Conservation (phyloP, 2,888 invertebrate genomes). For the Napeogenes sylphis region DNA sequence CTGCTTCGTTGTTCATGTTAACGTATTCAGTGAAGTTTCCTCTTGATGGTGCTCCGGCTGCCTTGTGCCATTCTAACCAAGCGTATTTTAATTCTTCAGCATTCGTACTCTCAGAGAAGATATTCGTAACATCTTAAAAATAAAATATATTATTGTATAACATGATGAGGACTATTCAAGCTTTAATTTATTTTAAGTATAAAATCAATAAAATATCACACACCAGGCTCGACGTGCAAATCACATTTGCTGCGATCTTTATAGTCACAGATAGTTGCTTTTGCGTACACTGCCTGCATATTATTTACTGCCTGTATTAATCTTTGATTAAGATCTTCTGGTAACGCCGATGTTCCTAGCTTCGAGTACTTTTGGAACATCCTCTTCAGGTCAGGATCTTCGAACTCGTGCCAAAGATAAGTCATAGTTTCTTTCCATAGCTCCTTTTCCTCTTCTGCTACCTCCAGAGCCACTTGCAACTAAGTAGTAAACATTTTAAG, state of each 20-base stretch:
- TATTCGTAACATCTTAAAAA: constrained; percentile 81
- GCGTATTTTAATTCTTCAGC: constrained; percentile 86
- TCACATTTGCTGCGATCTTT: constrained; percentile 81
- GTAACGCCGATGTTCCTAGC: constrained; percentile 85
- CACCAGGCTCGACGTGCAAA: constrained; percentile 85
- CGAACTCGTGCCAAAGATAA: constrained; percentile 85
- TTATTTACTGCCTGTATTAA: constrained; percentile 79
- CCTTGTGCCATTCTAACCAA: constrained; percentile 89
- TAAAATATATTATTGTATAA: too few relatives aligned
- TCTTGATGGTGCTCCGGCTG: constrained; percentile 82
- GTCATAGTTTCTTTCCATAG: constrained; percentile 81
- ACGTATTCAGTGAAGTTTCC: constrained; percentile 82
- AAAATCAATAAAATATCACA: constrained; percentile 8
- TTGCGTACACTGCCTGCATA: constrained; percentile 87
- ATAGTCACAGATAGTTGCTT: constrained; percentile 85
- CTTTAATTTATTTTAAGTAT: not conserved
- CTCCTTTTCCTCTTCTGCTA: constrained; percentile 78
- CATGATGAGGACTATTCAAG: too few relatives aligned
- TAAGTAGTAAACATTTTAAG: constrained; percentile 36
- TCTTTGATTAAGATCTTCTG: constrained; percentile 81
- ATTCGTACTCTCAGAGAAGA: constrained; percentile 82
- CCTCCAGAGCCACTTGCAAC: constrained; percentile 56
- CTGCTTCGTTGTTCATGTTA: constrained; percentile 82
- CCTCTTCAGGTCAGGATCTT: constrained; percentile 82
- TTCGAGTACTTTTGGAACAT: constrained; percentile 85